phyloP scores from a whole-genome alignment of 2,888 invertebrate species.

The Alloplasta piceator region DNA sequence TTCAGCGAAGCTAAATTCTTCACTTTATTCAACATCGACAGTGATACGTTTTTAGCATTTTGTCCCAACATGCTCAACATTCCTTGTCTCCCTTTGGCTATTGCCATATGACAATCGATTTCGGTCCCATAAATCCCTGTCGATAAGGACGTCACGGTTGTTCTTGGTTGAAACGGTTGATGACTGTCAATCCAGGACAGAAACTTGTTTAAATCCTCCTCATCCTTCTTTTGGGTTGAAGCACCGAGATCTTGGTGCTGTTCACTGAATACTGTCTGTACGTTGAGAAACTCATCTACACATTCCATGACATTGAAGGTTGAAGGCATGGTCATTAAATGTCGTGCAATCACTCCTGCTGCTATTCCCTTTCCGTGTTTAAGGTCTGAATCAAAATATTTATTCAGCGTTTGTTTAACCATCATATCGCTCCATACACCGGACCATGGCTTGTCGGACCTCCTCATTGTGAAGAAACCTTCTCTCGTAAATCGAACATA shows the following conservation, averaged over 20 bases:
- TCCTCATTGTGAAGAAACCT: constrained; percentile 63
- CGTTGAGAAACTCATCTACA: constrained; percentile 44
- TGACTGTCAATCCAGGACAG: constrained; percentile 65
- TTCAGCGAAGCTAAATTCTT: constrained; percentile 43
- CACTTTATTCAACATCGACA: constrained; percentile 51
- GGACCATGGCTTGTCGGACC: constrained; percentile 65
- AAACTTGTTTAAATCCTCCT: constrained; percentile 64
- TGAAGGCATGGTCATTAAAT: constrained; percentile 48
- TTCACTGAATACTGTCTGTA: constrained; percentile 50
- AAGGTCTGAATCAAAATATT: constrained; percentile 65
- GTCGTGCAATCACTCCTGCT: constrained; percentile 47
- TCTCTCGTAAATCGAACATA: constrained; percentile 55
- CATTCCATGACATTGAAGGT: constrained; percentile 42
- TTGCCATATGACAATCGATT: constrained; percentile 66
- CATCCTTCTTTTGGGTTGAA: constrained; percentile 61
- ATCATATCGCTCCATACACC: constrained; percentile 67
- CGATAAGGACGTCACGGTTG: constrained; percentile 45
- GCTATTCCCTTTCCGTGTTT: constrained; percentile 65
- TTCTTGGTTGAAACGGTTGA: constrained; percentile 60
- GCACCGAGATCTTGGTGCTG: constrained; percentile 67
- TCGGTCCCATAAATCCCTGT: constrained; percentile 62
- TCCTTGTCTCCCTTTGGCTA: constrained; percentile 51
- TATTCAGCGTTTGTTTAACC: constrained; percentile 67
- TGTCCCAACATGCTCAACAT: constrained; percentile 63
- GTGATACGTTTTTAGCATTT: constrained; percentile 48